Percentiles rank a stretch among this genome's conserved stretches.
phyloP scores from a whole-genome alignment of 2,113 vertebrate genomes.

The Butorides virescens region DNA sequence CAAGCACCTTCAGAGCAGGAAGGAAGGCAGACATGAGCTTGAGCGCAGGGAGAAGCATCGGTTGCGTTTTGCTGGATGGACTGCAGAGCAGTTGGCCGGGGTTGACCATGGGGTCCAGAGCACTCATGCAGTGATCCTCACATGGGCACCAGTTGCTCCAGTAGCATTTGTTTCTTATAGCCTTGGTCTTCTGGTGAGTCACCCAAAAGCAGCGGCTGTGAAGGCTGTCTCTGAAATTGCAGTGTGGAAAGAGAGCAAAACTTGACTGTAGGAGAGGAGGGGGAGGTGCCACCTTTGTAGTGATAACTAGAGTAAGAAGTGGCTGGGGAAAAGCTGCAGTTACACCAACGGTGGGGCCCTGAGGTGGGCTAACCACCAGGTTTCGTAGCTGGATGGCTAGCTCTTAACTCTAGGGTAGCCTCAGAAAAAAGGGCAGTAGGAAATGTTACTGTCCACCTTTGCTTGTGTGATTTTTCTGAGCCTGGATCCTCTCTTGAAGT shows the following conservation, averaged over 20 bases:
- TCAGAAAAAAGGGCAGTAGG: neutral
- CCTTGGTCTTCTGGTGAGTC: neutral
- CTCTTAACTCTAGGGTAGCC: neutral
- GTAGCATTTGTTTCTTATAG: neutral
- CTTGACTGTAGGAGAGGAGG: neutral
- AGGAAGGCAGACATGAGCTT: neutral
- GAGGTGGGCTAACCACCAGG: neutral
- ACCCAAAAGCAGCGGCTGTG: neutral
- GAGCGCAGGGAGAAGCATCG: neutral
- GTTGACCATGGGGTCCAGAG: neutral
- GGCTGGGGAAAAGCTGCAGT: neutral
- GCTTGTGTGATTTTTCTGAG: neutral
- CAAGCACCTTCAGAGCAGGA: fast-evolving
- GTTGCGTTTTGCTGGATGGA: fast-evolving
- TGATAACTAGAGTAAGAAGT: neutral
- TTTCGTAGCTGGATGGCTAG: neutral
- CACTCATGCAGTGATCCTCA: neutral
- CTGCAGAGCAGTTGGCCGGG: neutral
- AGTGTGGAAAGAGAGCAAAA: neutral
- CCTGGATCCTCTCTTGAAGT: neutral
- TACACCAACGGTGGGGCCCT: fast-evolving
- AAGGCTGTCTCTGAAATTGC: neutral
- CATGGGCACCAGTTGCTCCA: neutral
- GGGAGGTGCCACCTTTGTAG: neutral
- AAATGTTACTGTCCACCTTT: neutral